Conservation (phyloP, 2,888 invertebrate genomes). For the Calameuta idolon region DNA sequence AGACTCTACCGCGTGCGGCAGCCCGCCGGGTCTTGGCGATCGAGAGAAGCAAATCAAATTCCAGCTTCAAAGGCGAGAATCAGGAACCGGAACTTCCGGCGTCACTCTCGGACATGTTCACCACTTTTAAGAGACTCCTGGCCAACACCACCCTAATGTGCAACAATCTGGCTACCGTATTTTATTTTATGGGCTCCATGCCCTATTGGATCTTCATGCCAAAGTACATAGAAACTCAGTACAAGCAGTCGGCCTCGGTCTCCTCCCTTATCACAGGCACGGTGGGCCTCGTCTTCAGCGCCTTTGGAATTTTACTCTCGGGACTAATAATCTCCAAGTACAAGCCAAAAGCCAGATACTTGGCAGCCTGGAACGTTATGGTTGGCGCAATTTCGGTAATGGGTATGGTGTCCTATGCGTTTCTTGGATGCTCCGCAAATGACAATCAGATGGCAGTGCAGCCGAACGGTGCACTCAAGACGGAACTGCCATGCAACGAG, state of each 20-base stretch:
- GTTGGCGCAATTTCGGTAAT: conserved; percentile 74
- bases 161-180: conserved; percentile 80
- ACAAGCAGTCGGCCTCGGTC: conserved; percentile 79
- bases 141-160: conserved; percentile 78
- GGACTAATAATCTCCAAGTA: conserved; percentile 76
- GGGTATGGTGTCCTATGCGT: conserved; percentile 75
- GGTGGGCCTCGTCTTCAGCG: conserved; percentile 77
- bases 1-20: conserved; percentile 75
- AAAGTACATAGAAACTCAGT: conserved; percentile 87
- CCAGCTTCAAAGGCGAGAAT: conserved; percentile 44
- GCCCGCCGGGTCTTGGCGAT: conserved; percentile 69
- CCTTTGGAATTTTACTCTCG: conserved; percentile 76
- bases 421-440: conserved; percentile 75
- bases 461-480: conserved; percentile 65
- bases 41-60: conserved; percentile 56
- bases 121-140: conserved; percentile 74
- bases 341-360: conserved; percentile 75
- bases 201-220: conserved; percentile 86
- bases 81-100: conserved; percentile 55
- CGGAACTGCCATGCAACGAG: conserved; percentile 71
- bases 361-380: conserved; percentile 79
- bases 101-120: conserved; percentile 72
- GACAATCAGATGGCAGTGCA: conserved; percentile 69
- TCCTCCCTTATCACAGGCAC: conserved; percentile 82
- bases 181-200: conserved; percentile 79